Base-by-base conservation (phyloP, 92 coral and sea anemone genomes). In the Porites divaricata region DNA sequence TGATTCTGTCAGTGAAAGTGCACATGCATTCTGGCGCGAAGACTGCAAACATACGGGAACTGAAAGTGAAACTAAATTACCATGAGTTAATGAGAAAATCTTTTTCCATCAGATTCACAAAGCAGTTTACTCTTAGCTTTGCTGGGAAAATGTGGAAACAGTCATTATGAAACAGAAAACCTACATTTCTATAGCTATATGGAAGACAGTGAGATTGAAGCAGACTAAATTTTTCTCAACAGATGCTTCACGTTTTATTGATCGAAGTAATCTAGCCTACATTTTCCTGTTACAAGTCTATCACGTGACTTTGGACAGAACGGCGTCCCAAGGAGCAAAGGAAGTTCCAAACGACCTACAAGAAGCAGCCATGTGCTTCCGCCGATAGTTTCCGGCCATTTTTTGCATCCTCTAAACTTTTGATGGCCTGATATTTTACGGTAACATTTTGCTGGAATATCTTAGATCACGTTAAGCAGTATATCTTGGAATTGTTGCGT, bases 291-390 rank as follows among this genome's bases (percentile, higher is more conserved):
- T 87, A 87, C 68, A 0, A 2, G 11, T 2, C 45, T 66, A 80
- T 89, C 95, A 94, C 93, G 90, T 87, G 95, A 78, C 69, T 67
- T 3, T 49, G 26, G 71, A 20, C 79, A 79, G 86, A 81, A 90
- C 89, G 93, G 91, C 94, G 94, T 92, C 95, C 45, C 90, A 72
- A 76, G 92, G 91, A 86, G 88, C 90, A 89, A 93, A 94, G 98
- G 98, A 94, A 94, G 98, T 94, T 92, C 93, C 79, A 69, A 54
- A 75, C 82, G 65, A 69, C 74, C 69, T 51, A 74, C 84, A 74
- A 83, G 92, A 90, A 66, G 85, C 87, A 79, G 88, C 98, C 98
- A 94, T 94, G 98, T 94, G 98, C 98, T 94, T 94, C 98, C 98
- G 98, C 91, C 89, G 84, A 61, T 75, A 78, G 90, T 94, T 94